Base-by-base conservation (phyloP, 2,888 invertebrate species). In the Pristionchus entomophagus region DNA sequence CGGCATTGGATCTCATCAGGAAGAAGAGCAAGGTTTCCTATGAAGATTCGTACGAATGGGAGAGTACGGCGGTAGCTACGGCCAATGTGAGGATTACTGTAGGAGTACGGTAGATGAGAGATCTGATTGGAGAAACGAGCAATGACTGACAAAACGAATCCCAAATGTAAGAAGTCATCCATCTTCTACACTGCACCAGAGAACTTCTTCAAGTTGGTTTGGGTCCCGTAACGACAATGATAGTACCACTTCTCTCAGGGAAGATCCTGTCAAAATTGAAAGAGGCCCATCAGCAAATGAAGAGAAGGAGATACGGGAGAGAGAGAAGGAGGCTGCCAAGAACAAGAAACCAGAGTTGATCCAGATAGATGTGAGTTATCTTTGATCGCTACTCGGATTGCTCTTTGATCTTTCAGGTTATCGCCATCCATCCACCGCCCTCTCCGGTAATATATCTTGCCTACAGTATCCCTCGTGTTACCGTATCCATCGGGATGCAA, bases 21-120 rank as follows among this genome's bases (percentile, higher is more conserved):
- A 45, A 62, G 32, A 84, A 35, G 49, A 49, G 29, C 83, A 65
- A 62, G 45, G 49, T 49, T 3, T 38, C 65, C 1, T 84, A 29
- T 22, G 53, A 59, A n/a, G 82, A 82, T 51, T 22, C 53, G 6
- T 82, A 82, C 26, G 82, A 82, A n/a, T 82, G 82, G 82, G 82
- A 82, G 59, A 38, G 32, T 29, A 59, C 35, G 38, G 35, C 38
- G n/a, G 38, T 26, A 26, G 56, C 32, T 4, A 26, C 19, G 22
- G 29, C 32, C 56, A 82, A 82, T 82, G 82, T 82, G 59, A 41
- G 78, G 65, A 22, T 5, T 73, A 45, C 45, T 22, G 45, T 73
- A 45, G 73, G 73, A n/a, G 10, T n/a, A 73, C 26, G 38, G 73
- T 41, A 73, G 38, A 10, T 6, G 12, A 73, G 65, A 29, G 29